Conservation (phyloP, 35 echinoderm and acorn worm genomes). For the Ptychodera flava region DNA sequence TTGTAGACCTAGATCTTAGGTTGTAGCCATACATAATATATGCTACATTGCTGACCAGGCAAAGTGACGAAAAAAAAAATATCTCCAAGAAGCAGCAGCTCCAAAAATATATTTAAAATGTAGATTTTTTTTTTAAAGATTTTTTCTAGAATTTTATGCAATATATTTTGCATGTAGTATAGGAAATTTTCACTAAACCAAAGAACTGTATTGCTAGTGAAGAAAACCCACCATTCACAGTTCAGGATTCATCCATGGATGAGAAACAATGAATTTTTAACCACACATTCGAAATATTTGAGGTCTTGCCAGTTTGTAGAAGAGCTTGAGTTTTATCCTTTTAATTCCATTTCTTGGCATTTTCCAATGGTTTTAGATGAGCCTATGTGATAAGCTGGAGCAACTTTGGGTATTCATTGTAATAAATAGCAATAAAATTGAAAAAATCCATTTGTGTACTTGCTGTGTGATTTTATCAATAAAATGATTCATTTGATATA, state of each 20-base stretch:
- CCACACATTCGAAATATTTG: neutral
- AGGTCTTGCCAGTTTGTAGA: neutral
- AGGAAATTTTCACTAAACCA: neutral
- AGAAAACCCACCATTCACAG: neutral
- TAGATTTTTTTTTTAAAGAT: neutral
- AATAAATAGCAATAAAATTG: neutral
- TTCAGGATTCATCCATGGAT: neutral
- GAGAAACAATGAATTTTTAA: neutral
- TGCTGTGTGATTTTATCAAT: too few species aligned
- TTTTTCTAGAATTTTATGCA: neutral
- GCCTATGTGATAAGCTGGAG: neutral
- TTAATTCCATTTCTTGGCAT: neutral
- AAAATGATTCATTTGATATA: too few species aligned
- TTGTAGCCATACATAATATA: neutral
- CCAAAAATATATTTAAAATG: neutral
- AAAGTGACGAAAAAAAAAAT: neutral
- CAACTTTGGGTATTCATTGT: too few species aligned
- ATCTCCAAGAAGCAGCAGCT: too few species aligned
- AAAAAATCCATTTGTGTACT: neutral
- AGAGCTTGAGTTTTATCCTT: too few species aligned
- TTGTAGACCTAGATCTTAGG: neutral
- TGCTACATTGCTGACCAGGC: too few species aligned
- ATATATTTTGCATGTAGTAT: neutral
- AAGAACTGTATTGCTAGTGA: neutral
- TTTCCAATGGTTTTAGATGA: neutral